phyloP scores from a whole-genome alignment of 2,888 invertebrate species.

The Tenthredo mesomela region DNA sequence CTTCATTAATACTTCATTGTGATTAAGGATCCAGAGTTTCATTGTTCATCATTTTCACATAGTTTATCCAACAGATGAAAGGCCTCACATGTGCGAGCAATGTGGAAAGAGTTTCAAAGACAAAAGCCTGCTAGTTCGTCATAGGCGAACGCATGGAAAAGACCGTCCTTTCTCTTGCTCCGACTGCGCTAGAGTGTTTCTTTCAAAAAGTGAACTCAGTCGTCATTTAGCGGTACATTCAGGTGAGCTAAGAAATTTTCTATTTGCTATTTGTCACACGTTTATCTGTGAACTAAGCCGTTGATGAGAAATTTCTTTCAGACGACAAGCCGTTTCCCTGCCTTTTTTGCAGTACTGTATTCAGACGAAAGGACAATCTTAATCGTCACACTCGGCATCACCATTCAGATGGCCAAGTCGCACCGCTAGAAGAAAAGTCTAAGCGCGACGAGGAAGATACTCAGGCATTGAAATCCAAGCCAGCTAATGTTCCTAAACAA shows the following conservation, averaged over 20 bases:
- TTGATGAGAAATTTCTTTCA: constrained; percentile 71
- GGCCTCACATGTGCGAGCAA: constrained; percentile 72
- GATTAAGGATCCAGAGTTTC: not conserved
- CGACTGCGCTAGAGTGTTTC: constrained; percentile 75
- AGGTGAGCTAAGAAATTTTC: constrained; percentile 63
- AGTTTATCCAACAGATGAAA: constrained; percentile 67
- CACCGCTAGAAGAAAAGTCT: constrained; percentile 53
- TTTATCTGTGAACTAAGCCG: not conserved
- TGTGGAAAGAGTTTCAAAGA: constrained; percentile 75
- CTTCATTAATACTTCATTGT: not conserved
- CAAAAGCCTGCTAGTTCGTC: constrained; percentile 74
- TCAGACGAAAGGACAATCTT: constrained; percentile 89
- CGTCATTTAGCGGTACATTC: constrained; percentile 76
- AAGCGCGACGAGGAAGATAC: not conserved
- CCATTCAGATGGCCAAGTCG: constrained; percentile 80
- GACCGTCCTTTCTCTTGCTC: constrained; percentile 76
- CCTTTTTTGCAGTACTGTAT: constrained; percentile 85
- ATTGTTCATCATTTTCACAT: not conserved
- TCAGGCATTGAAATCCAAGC: not conserved
- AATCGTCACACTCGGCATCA: constrained; percentile 88
- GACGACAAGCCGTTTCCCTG: constrained; percentile 87
- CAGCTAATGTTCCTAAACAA: constrained; percentile 14
- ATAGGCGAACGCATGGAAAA: constrained; percentile 76
- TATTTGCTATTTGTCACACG: not conserved
- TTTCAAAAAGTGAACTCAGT: constrained; percentile 76